Base-by-base conservation (phyloP, 2,797 vertebrate species). In the Podargus strigoides region DNA sequence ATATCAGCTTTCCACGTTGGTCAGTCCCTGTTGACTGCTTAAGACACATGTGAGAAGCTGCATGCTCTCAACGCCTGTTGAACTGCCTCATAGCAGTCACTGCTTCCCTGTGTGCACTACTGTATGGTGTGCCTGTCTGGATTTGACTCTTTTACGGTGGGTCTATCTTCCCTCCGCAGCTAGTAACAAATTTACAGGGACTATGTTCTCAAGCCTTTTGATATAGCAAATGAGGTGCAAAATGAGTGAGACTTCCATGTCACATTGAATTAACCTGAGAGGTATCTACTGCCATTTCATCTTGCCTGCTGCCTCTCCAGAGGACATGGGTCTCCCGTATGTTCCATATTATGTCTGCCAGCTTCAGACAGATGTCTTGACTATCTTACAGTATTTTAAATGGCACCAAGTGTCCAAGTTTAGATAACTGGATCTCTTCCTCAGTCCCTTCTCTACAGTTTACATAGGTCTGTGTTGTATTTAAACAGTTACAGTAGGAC, bases 31-130 rank as follows among this genome's bases (percentile, higher is more conserved):
- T 41, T 77, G 14, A 30, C 62, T 86, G n/a, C 55, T 30, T 47
- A 21, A 50, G 53, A 34, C 26, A 50, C 4, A 1, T 4, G 4
- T 59, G 52, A 80, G 81, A 56, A 58, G 36, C 52, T 55, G 82
- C 67, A 73, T 9, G 10, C 17, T 68, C 69, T 73, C 6, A 1
- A 0, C 24, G 46, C 41, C 41, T 23, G 8, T 17, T 47, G 69
- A 52, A 10, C 41, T 47, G 17, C 26, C 39, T 92, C 26, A 3
- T 4, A 34, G 62, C 12, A 62, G 37, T 49, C 32, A 3, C 47
- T 63, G 0, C 3, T 4, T 39, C 28, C 47, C 50, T 39, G 7
- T 0, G 0, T 26, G 24, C 36, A 19, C 58, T 28, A 3, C 30
- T 62, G 50, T 23, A 12, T 1, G 0, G 4, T 32, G 34, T 24